Percentiles rank a stretch among this genome's conserved stretches.
Conservation (phyloP, 2,888 invertebrate species). For the Neria commutata region DNA sequence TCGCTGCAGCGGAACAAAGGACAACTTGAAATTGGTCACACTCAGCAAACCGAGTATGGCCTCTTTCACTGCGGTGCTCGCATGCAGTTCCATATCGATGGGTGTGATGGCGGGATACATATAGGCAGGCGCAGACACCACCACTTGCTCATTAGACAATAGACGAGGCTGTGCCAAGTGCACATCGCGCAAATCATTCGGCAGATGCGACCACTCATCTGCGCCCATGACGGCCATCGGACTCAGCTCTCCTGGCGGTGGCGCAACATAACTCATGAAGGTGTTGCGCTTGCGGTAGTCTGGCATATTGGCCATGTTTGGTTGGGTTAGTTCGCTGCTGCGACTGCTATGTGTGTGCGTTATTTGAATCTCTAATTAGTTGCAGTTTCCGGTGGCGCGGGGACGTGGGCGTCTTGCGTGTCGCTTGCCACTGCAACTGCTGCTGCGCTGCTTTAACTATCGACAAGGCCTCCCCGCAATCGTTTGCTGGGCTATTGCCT, state of each 20-base stretch:
- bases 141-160: conserved; percentile 70
- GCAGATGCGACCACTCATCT: conserved; percentile 51
- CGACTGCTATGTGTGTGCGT: conserved; percentile 7
- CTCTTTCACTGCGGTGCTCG: conserved; percentile 68
- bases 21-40: conserved; percentile 91
- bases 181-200: conserved; percentile 51
- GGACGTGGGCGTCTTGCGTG: no score
- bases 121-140: conserved; percentile 84
- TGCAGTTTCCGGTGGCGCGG: background rate
- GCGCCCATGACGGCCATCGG: conserved; percentile 31
- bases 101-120: conserved; percentile 73
- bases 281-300: conserved; percentile 52
- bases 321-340: conserved; percentile 13
- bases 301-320: conserved; percentile 32
- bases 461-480: no score
- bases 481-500: no score
- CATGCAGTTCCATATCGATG: conserved; percentile 64
- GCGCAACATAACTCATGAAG: conserved; percentile 55
- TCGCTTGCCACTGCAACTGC: background rate
- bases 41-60: conserved; percentile 83
- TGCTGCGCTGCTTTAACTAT: no score
- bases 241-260: conserved; percentile 45
- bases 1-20: conserved; percentile 72
- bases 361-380: background rate
- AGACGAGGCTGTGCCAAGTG: conserved; percentile 49